A percentile compares a stretch with the other conserved stretches of the same genome.
These are phyloP conservation scores for Parasteatoda lunata DNA, from an alignment of 2,888 invertebrate species.

Conservation along the genomic window DNA sequence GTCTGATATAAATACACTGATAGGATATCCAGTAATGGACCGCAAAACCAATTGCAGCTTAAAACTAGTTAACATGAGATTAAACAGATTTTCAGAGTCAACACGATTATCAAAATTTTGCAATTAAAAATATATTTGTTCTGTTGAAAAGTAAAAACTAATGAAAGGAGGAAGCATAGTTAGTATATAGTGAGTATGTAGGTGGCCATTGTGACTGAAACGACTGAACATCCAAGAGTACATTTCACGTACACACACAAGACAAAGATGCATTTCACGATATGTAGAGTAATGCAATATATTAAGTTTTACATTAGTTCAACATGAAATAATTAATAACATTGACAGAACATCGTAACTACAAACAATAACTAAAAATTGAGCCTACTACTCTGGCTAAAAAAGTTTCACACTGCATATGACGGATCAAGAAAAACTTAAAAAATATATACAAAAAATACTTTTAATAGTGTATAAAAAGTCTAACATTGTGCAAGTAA, in stretches of 20 bases:
- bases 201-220: slow-evolving; percentile 53
- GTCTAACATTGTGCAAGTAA: slow-evolving; percentile 60
- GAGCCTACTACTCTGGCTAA: slow-evolving; percentile 47
- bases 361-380: slow-evolving; percentile 42
- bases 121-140: slow-evolving; percentile 59
- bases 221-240: slow-evolving; percentile 52
- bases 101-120: slow-evolving; percentile 63
- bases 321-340: slow-evolving; percentile 49
- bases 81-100: slow-evolving; percentile 62
- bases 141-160: slow-evolving; percentile 22
- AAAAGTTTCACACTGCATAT: slow-evolving; percentile 34
- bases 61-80: slow-evolving; percentile 56
- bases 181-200: slow-evolving; percentile 49
- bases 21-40: slow-evolving; percentile 41
- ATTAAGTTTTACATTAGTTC: slow-evolving; percentile 50
- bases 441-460: slow-evolving; percentile 55
- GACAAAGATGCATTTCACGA: slow-evolving; percentile 41
- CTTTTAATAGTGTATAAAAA: slow-evolving; percentile 57
- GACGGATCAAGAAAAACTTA: slow-evolving; percentile 39
- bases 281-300: slow-evolving; percentile 49
- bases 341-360: slow-evolving; percentile 49
- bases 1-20: slow-evolving; percentile 40
- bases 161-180: slow-evolving; percentile 4
- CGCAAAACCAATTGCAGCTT: slow-evolving; percentile 46
- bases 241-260: slow-evolving; percentile 27